These are phyloP conservation scores for Saguinus imperator DNA, from an alignment of 2,113 vertebrate genomes.

Conservation along the genomic window DNA sequence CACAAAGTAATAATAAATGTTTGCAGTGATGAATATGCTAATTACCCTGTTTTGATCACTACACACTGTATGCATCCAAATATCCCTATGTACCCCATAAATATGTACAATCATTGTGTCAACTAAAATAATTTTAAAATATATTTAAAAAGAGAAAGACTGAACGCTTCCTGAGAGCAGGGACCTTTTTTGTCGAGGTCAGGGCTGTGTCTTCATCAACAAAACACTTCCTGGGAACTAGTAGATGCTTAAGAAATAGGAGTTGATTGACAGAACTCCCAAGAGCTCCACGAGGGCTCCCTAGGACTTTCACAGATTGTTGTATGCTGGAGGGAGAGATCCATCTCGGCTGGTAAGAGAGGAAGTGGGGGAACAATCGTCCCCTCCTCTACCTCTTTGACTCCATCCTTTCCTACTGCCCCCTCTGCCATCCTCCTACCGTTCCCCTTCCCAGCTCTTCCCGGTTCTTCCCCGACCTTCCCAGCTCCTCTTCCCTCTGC, in stretches of 20 bases:
- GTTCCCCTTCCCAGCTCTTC: neutral
- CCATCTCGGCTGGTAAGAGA: too few species aligned
- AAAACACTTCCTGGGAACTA: too few species aligned
- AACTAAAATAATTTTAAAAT: neutral
- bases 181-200: too few species aligned
- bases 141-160: neutral
- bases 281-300: too few species aligned
- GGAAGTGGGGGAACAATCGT: too few species aligned
- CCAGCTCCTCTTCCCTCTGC: neutral
- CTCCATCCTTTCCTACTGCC: too few species aligned
- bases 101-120: neutral
- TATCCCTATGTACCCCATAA: neutral
- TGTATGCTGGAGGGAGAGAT: too few species aligned
- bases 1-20: neutral
- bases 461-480: accelerated
- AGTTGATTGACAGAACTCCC: too few species aligned
- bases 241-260: too few species aligned
- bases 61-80: neutral
- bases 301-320: too few species aligned
- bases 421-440: accelerated
- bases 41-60: neutral
- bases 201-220: too few species aligned
- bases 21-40: neutral
- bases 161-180: neutral
- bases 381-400: too few species aligned